These are phyloP conservation scores for Edolisoma coerulescens DNA, from an alignment of 2,113 vertebrate species.

Conservation along the genomic window DNA sequence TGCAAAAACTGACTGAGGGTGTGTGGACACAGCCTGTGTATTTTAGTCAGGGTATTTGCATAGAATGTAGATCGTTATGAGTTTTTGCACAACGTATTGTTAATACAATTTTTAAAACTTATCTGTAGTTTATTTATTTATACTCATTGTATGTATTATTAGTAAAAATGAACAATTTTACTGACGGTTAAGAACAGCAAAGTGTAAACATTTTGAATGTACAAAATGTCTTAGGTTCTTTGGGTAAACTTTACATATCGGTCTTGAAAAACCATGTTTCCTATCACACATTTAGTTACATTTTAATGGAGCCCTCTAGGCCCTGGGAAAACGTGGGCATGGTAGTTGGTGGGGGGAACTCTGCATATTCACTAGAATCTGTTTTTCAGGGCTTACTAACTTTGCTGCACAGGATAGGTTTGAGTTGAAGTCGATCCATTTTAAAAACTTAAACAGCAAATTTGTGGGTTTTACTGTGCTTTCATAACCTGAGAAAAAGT, in stretches of 20 bases:
- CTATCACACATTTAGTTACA: slow-evolving; percentile 23
- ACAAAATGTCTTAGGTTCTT: slow-evolving; percentile 66
- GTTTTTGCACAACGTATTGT: slow-evolving; percentile 77
- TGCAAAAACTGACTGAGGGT: slow-evolving; percentile 49
- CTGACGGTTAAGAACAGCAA: slow-evolving; percentile 32
- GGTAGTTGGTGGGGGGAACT: slow-evolving; percentile 12
- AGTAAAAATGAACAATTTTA: slow-evolving; percentile 66
- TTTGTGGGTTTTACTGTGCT: slow-evolving; percentile 3
- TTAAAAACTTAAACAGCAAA: background rate
- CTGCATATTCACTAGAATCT: slow-evolving; percentile 57
- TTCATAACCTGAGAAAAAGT: slow-evolving; percentile 20
- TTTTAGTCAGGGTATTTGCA: slow-evolving; percentile 84
- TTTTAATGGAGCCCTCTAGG: slow-evolving; percentile 41
- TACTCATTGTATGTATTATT: slow-evolving; percentile 70
- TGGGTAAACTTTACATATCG: slow-evolving; percentile 46
- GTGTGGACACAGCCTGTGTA: slow-evolving; percentile 59
- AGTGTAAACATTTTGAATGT: slow-evolving; percentile 74
- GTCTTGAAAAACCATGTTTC: slow-evolving; percentile 53
- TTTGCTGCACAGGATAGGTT: slow-evolving; percentile 46
- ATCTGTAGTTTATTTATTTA: slow-evolving; percentile 80
- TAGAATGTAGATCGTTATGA: slow-evolving; percentile 78
- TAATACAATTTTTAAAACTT: slow-evolving; percentile 75
- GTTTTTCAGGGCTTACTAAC: slow-evolving; percentile 66
- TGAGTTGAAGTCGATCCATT: background rate
- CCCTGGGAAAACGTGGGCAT: slow-evolving; percentile 27